Conservation (phyloP, 2,797 vertebrate species). For the Phataginus tricuspis region DNA sequence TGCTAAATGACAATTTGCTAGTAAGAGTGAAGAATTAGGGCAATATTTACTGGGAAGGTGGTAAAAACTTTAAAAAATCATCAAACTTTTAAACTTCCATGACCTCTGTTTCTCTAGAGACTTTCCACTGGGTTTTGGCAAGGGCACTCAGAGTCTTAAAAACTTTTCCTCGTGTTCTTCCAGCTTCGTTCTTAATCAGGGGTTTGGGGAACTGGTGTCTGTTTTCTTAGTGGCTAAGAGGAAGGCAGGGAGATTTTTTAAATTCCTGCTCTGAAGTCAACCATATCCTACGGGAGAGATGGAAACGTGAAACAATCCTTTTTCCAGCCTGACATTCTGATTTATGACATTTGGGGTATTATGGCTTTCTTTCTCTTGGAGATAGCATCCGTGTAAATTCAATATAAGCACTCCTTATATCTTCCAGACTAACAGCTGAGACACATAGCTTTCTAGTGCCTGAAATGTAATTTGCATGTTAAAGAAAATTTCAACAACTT, state of each 20-base stretch:
- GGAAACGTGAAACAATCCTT: conserved; percentile 15
- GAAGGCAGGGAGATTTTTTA: background rate
- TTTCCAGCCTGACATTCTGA: background rate
- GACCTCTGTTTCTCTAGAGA: conserved; percentile 55
- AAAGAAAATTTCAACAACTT: background rate
- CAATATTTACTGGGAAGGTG: conserved; percentile 67
- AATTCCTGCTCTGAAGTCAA: background rate
- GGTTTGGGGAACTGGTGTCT: conserved; percentile 29
- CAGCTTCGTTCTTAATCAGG: conserved; percentile 60
- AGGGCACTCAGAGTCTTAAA: conserved; percentile 2
- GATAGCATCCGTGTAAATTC: background rate
- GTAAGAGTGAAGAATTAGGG: conserved; percentile 69
- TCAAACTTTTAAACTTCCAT: conserved; percentile 56
- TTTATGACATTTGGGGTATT: background rate
- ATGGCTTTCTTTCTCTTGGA: background rate
- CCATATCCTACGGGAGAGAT: background rate
- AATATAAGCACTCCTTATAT: background rate
- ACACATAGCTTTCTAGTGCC: background rate
- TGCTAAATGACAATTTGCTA: conserved; percentile 73
- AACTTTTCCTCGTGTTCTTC: conserved; percentile 19
- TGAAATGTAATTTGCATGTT: background rate
- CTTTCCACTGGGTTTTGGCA: conserved; percentile 51
- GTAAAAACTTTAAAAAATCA: conserved; percentile 72
- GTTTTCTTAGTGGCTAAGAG: conserved; percentile 48
- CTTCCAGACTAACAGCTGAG: background rate